Conservation (phyloP, 2,888 invertebrate species). For the Palloptera scutellata region DNA sequence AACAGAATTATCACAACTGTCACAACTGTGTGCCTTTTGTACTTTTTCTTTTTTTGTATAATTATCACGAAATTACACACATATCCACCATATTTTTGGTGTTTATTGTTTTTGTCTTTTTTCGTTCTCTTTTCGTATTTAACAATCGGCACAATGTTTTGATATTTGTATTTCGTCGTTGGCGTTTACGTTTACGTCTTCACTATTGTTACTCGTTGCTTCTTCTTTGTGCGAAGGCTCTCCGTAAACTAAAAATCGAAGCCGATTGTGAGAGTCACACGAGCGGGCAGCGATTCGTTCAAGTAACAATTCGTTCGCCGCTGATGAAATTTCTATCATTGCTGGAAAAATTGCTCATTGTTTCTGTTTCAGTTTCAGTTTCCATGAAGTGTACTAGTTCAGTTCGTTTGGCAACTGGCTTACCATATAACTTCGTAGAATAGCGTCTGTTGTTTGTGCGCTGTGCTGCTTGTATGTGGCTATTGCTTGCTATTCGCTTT, state of each 20-base stretch:
- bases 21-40: too few relatives aligned
- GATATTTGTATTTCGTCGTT: too few relatives aligned
- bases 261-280: conserved; percentile 30
- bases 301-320: conserved; percentile 4
- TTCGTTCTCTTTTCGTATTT: too few relatives aligned
- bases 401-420: neutral
- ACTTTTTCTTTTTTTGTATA: too few relatives aligned
- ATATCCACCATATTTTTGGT: too few relatives aligned
- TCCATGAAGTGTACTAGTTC: neutral
- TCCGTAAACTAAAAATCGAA: conserved; percentile 42
- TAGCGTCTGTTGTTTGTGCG: neutral
- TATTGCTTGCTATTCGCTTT: too few relatives aligned
- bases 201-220: conserved; percentile 14
- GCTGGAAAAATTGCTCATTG: conserved; percentile 25
- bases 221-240: conserved; percentile 39
- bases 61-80: too few relatives aligned
- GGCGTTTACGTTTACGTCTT: too few relatives aligned
- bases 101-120: too few relatives aligned
- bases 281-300: conserved; percentile 6
- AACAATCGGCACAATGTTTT: too few relatives aligned
- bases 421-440: neutral
- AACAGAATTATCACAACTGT: too few relatives aligned
- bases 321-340: conserved; percentile 37
- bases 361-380: conserved; percentile 34
- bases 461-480: neutral